Evolutionary conservation across 2,113 vertebrate species (phyloP).

Genomic region (Cryptotis parvus): DNA sequence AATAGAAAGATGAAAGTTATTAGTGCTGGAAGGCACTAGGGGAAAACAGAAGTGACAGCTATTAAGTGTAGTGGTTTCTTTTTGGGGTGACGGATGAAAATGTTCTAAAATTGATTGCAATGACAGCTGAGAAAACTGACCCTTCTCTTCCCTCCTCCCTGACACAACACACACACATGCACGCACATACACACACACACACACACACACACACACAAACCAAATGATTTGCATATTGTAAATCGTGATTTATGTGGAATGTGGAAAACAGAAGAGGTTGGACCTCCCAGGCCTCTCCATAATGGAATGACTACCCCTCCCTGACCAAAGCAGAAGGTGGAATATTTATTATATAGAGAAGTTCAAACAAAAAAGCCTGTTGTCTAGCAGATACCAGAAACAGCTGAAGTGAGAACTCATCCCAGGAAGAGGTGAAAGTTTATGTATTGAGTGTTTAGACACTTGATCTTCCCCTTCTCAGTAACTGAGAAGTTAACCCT

Average conservation of each 20-base stretch:
- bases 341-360: conserved; percentile 1
- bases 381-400: background rate
- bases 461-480: background rate
- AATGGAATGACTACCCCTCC: background rate
- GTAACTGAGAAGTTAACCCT: background rate
- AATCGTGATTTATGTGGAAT: too few species aligned
- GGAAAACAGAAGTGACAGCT: background rate
- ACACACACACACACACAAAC: too few species aligned
- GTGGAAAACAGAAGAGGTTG: too few species aligned
- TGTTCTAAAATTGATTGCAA: background rate
- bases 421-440: background rate
- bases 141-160: background rate
- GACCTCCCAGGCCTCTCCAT: too few species aligned
- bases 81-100: background rate
- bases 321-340: background rate
- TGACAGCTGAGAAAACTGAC: background rate
- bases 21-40: background rate
- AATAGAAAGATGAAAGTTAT: background rate
- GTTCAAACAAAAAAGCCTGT: background rate
- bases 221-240: too few species aligned
- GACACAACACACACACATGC: too few species aligned
- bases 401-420: background rate
- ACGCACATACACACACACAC: too few species aligned
- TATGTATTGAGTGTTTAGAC: background rate
- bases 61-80: background rate